phyloP scores from a whole-genome alignment of 2,888 invertebrate species.

The Bombylius discolor region DNA sequence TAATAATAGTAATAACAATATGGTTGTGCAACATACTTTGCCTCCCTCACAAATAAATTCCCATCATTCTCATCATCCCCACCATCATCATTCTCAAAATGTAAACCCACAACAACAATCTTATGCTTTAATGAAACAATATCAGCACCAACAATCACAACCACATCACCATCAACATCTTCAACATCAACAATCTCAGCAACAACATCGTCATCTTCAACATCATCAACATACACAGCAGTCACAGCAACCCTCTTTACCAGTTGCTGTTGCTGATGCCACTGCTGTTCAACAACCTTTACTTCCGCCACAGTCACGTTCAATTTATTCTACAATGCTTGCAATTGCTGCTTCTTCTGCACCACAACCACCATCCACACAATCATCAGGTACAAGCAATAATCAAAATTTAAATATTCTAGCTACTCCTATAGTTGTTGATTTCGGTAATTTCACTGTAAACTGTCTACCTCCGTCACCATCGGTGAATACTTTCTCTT shows the following conservation, averaged over 20 bases:
- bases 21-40: slow-evolving; percentile 1
- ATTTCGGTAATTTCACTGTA: slow-evolving; percentile 25
- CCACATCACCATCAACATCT: slow-evolving; percentile 15
- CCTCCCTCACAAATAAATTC: background rate
- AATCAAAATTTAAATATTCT: slow-evolving; percentile 25
- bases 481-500: background rate
- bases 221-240: slow-evolving; percentile 16
- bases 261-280: slow-evolving; percentile 1
- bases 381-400: background rate
- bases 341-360: slow-evolving; percentile 18
- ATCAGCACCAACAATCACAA: slow-evolving; percentile 16
- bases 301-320: slow-evolving; percentile 1
- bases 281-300: background rate
- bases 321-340: slow-evolving; percentile 17
- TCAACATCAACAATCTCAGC: slow-evolving; percentile 18
- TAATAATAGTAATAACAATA: slow-evolving; percentile 2
- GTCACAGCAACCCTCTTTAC: slow-evolving; percentile 1
- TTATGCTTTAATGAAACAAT: background rate
- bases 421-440: slow-evolving; percentile 25
- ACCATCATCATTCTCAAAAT: slow-evolving; percentile 1
- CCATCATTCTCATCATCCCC: background rate
- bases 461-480: slow-evolving; percentile 19
- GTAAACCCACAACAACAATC: background rate
- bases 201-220: slow-evolving; percentile 14
- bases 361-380: slow-evolving; percentile 15